A percentile compares a stretch with the other conserved stretches of the same genome.
phyloP scores from a whole-genome alignment of 2,797 vertebrate genomes.

The Scolopax bukidnonensis region DNA sequence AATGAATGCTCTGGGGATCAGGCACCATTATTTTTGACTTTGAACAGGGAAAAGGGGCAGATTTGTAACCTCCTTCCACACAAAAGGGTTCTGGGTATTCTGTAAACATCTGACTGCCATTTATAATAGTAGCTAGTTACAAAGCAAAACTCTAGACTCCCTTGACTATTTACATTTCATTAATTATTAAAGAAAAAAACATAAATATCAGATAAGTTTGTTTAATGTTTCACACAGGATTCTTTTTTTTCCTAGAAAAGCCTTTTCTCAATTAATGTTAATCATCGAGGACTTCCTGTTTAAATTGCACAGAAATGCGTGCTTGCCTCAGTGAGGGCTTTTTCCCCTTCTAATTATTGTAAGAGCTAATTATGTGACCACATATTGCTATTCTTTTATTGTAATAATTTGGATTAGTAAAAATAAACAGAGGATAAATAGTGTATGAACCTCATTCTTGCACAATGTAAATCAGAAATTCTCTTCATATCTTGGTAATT shows the following conservation, averaged over 20 bases:
- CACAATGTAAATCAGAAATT: slow-evolving; percentile 55
- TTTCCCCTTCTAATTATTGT: slow-evolving; percentile 75
- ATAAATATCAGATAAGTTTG: slow-evolving; percentile 93
- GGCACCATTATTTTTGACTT: slow-evolving; percentile 89
- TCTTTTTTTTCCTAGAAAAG: slow-evolving; percentile 73
- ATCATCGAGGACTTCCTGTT: slow-evolving; percentile 90
- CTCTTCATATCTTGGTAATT: slow-evolving; percentile 65
- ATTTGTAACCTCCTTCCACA: slow-evolving; percentile 87
- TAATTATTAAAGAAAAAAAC: slow-evolving; percentile 89
- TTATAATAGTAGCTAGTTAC: slow-evolving; percentile 81
- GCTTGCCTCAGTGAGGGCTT: slow-evolving; percentile 76
- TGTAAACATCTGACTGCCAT: slow-evolving; percentile 93
- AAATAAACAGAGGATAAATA: slow-evolving; percentile 71
- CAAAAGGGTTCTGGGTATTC: slow-evolving; percentile 86
- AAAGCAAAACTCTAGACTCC: slow-evolving; percentile 85
- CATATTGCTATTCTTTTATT: slow-evolving; percentile 80
- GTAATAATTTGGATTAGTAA: slow-evolving; percentile 79
- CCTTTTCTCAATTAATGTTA: slow-evolving; percentile 90
- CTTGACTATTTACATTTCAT: slow-evolving; percentile 95
- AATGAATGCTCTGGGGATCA: slow-evolving; percentile 86
- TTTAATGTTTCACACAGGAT: slow-evolving; percentile 94
- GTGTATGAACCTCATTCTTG: slow-evolving; percentile 32
- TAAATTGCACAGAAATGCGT: slow-evolving; percentile 81
- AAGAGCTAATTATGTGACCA: slow-evolving; percentile 83
- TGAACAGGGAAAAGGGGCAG: slow-evolving; percentile 84